Evolutionary conservation across 2,888 invertebrate genomes (phyloP), one percentile per base, ranked within the genome.

Genomic region (Ormyrus thymus): DNA sequence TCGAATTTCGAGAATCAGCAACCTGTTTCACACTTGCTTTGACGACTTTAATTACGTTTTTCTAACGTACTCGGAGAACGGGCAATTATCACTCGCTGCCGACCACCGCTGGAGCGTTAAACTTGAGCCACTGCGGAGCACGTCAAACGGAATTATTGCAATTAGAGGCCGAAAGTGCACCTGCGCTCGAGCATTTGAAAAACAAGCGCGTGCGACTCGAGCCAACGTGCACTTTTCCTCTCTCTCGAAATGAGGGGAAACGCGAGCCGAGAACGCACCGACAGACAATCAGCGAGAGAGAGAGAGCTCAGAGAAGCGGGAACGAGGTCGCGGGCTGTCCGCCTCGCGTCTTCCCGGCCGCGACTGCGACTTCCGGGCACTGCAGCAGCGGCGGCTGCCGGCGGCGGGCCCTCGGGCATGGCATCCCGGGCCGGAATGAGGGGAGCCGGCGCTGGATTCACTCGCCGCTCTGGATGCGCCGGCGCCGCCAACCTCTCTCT

Each of bases 391-490:
- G 65, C 51, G 55, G 71, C 58, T 50, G 70, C 15, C 75, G 66
- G 61, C 45, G 74, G 64, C 65, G 90, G 86, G 83, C 86, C 87
- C 87, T 87, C 88, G 88, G 87, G 86, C 87, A 89, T 89, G 86
- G 85, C 87, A 87, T 89, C 88, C 88, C 88, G 87, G 88, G 88
- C 88, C 85, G 84, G 85, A 89, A 82, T 88, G 86, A 86, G 81
- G 8, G 58, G 15, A 58, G 58, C 13, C 15, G 29, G 79, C 77
- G 81, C 76, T 81, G 82, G 81, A 81, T 29, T 29, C 29, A 29
- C 29, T 29, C 71, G 77, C 77, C 76, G 76, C 80, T 76, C 43
- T 7, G 6, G 58, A 29, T 74, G 65, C 74, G 64, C 65, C 74
- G 74, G 64, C 74, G 64, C 65, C 11, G 6, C 48, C 29, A 4